phyloP scores from a whole-genome alignment of 2,113 vertebrate species.

The Lophochroa leadbeateri region DNA sequence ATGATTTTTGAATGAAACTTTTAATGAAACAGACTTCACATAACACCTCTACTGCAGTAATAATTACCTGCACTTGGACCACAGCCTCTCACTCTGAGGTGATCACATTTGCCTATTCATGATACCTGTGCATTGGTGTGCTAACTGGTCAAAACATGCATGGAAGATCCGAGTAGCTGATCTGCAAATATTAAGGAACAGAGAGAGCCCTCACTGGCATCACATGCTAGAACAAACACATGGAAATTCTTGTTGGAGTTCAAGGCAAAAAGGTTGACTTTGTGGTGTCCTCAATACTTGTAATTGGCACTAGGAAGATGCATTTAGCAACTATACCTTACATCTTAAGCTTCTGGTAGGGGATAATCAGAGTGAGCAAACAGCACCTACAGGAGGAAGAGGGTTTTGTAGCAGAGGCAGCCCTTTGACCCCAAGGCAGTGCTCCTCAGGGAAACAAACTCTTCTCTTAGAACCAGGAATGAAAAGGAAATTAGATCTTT shows the following conservation, averaged over 20 bases:
- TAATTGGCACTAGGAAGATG: background rate
- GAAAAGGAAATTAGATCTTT: background rate
- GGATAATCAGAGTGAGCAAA: background rate
- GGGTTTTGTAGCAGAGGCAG: background rate
- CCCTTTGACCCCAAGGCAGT: background rate
- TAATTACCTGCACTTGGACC: background rate
- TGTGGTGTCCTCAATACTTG: background rate
- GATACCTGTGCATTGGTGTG: background rate
- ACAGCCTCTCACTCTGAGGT: background rate
- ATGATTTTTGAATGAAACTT: background rate
- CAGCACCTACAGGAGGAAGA: background rate
- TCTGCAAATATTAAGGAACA: slow-evolving; percentile 1
- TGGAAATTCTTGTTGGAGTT: background rate
- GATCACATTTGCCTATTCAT: background rate
- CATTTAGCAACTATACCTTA: background rate
- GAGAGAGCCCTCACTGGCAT: accelerated
- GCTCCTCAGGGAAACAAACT: background rate
- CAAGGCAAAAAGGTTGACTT: background rate
- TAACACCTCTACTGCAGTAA: background rate
- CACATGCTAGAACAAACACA: background rate
- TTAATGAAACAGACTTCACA: background rate
- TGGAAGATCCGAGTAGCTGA: background rate
- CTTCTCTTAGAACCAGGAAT: background rate
- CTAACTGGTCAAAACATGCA: background rate
- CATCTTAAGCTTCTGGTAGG: background rate